A percentile compares a stretch with the other conserved stretches of the same genome.
Evolutionary conservation across 2,888 invertebrate species (phyloP).

Genomic region (Phalera bucephala): DNA sequence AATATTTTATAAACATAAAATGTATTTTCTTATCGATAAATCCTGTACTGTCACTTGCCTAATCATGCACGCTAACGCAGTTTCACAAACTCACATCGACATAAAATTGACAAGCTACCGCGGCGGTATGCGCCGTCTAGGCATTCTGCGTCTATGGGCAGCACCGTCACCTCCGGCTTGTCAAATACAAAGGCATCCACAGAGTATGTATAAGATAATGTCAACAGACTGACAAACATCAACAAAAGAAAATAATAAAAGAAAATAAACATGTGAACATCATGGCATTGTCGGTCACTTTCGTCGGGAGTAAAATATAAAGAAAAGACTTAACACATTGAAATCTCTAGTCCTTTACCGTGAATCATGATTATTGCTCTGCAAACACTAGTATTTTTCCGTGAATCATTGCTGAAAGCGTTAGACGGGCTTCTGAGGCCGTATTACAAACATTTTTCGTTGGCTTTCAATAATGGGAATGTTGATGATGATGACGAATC

Average conservation of each 20-base stretch:
- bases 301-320: conserved; percentile 37
- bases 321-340: conserved; percentile 24
- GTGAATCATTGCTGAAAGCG: conserved; percentile 59
- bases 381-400: conserved; percentile 69
- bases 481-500: conserved; percentile 57
- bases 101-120: no score
- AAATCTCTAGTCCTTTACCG: conserved; percentile 56
- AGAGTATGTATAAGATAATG: conserved; percentile 10
- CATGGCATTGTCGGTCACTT: conserved; percentile 43
- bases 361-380: conserved; percentile 72
- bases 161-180: no score
- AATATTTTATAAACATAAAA: no score
- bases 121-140: no score
- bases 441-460: conserved; percentile 56
- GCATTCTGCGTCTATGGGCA: no score
- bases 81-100: no score
- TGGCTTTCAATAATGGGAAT: conserved; percentile 40
- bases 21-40: no score
- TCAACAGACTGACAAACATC: conserved; percentile 4
- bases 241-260: conserved; percentile 28
- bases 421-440: conserved; percentile 59
- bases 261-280: conserved; percentile 71
- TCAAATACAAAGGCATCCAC: no score
- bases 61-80: no score
- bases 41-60: no score